Evolutionary conservation across 2,113 vertebrate species (phyloP), one percentile per base, ranked within the genome.

Genomic region (Percopsis transmontana): DNA sequence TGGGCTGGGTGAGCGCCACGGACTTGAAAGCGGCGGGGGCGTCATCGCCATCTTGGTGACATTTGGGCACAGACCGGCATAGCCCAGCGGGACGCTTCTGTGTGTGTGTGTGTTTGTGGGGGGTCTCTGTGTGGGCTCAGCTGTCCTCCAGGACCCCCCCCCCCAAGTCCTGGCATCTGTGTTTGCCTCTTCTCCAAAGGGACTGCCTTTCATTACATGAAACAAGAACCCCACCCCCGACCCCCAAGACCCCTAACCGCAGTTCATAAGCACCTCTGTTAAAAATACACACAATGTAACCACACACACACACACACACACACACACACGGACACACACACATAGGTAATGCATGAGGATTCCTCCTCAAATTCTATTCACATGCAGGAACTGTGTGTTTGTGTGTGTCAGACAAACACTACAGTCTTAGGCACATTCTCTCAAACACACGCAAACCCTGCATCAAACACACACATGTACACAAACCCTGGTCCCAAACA

Each of bases 21-120:
- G 68, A 81, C 90, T 84, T 90, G 72, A 88, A 91, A 87, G 83
- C 67, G 57, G 62, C 8, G 1, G 75, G 50, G 27, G 27, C 27
- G 27, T 33, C 59, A 41, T 62, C 69, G 53, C 38, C 56, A 72
- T 71, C 55, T 62, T 61, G 72, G 79, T 91, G 86, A 90, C 87
- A 87, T 88, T 86, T 87, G 44, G 66, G 70, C 62, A 65, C 48
- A 40, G 66, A 62, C 64, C 70, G 62, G 45, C 1, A 11, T 84
- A 74, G 76, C 79, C 80, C 76, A 63, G 69, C 58, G 52, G 59
- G 74, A 66, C 50, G 60, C 27, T 9, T 57, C 27, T 48, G 33
- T 47, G 19, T 64, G 15, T 55, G 1, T 69, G 16, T 14, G 64
- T 57, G 55, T 55, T 40, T 51, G 52, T 53, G 60, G 55, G 23